Evolutionary conservation across 2,113 vertebrate genomes (phyloP).

Genomic region (Rhodinocichla rosea): DNA sequence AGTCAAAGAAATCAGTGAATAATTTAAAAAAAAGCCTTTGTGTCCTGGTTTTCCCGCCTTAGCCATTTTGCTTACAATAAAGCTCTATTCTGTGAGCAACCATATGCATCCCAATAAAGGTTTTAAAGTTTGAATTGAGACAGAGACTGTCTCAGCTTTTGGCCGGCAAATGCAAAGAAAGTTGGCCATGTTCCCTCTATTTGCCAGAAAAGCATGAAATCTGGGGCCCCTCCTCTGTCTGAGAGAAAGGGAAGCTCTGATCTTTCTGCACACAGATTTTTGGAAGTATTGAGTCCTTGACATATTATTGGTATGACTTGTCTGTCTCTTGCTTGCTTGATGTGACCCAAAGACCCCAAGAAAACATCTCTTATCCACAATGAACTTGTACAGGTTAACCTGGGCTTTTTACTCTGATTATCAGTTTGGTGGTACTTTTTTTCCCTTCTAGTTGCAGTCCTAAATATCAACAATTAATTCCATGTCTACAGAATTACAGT

Average conservation of each 20-base stretch:
- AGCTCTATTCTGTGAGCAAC: background rate
- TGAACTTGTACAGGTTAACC: background rate
- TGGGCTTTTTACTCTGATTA: background rate
- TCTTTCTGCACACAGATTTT: background rate
- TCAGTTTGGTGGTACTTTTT: background rate
- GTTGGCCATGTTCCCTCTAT: constrained; percentile 31
- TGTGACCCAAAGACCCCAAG: background rate
- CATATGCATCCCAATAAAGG: constrained; percentile 1
- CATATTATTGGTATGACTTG: background rate
- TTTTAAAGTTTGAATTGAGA: constrained; percentile 35
- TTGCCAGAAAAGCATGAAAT: constrained; percentile 40
- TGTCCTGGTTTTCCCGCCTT: background rate
- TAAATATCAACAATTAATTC: background rate
- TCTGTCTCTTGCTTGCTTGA: background rate
- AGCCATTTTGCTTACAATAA: background rate
- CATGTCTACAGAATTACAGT: background rate
- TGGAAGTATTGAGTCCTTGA: background rate
- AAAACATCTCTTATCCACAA: background rate
- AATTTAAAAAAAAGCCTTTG: background rate
- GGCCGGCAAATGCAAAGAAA: constrained; percentile 24
- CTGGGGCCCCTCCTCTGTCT: constrained; percentile 6
- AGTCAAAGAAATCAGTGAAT: background rate
- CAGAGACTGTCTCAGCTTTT: constrained; percentile 27
- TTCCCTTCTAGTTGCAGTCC: background rate
- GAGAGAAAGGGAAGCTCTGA: background rate